Conservation (phyloP, 2,113 vertebrate species). For the Daubentonia madagascariensis region DNA sequence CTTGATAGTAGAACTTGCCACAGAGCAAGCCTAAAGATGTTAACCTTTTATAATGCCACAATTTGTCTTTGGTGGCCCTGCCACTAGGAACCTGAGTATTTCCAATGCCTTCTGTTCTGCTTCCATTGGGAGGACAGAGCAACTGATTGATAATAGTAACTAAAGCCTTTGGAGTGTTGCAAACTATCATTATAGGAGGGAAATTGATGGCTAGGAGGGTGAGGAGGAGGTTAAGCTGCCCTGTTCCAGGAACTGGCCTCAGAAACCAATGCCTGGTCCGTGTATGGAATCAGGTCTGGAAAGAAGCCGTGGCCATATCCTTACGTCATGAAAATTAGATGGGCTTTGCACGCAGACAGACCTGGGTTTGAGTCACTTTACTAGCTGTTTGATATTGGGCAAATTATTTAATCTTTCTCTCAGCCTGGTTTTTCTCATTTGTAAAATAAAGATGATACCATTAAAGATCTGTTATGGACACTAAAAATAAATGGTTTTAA, state of each 20-base stretch:
- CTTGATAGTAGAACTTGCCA: conserved; percentile 36
- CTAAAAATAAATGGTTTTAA: neutral
- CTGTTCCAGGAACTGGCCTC: neutral
- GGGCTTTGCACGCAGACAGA: neutral
- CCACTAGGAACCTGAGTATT: neutral
- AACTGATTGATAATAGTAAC: neutral
- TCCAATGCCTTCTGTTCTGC: conserved; percentile 4
- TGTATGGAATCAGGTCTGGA: neutral
- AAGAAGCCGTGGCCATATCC: neutral
- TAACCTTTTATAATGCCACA: neutral
- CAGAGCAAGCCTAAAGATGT: conserved; percentile 45
- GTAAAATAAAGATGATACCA: neutral
- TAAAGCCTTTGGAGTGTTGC: neutral
- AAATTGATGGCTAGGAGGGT: neutral
- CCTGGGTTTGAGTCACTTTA: neutral
- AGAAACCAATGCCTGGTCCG: neutral
- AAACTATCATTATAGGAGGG: neutral
- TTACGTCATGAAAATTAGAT: neutral
- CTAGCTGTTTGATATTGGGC: neutral
- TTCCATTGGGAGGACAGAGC: neutral
- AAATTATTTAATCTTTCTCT: neutral
- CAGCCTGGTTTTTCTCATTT: neutral
- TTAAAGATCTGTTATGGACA: neutral
- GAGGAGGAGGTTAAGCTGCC: neutral
- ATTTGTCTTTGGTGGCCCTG: neutral